These are phyloP conservation scores for Cathartes aura DNA, from an alignment of 2,113 vertebrate genomes.

Conservation along the genomic window DNA sequence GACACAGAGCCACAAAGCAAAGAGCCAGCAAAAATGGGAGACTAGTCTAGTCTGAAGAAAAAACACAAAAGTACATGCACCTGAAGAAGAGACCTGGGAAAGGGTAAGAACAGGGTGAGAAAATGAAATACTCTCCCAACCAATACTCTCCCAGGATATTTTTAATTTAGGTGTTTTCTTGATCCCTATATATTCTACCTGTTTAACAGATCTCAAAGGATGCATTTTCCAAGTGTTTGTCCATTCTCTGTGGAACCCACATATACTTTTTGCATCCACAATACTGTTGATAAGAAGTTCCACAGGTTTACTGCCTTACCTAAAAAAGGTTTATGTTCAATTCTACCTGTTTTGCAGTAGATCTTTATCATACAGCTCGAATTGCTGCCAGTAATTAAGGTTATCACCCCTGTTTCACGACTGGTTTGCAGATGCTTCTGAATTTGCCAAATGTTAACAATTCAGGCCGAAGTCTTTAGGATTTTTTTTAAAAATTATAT, in stretches of 20 bases:
- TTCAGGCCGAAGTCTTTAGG: background rate
- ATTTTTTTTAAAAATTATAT: background rate
- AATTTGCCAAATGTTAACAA: background rate
- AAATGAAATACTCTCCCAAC: background rate
- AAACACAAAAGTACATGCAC: background rate
- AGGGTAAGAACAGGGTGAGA: background rate
- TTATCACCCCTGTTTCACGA: background rate
- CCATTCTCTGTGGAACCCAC: rapidly evolving
- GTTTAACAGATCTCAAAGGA: background rate
- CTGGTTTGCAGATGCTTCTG: background rate
- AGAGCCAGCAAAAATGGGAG: background rate
- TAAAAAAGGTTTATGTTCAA: background rate
- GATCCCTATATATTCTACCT: background rate
- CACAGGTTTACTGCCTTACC: background rate
- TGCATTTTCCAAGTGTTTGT: background rate
- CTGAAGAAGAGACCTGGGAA: background rate
- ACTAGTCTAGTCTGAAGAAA: background rate
- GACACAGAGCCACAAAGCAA: background rate
- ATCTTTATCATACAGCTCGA: background rate
- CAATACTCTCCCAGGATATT: background rate
- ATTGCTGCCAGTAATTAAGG: background rate
- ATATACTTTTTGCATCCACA: background rate
- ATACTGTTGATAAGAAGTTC: background rate
- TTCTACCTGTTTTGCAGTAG: background rate
- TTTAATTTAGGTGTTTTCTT: background rate